Conservation (phyloP, 2,113 vertebrate species). For the Silurus meridionalis region DNA sequence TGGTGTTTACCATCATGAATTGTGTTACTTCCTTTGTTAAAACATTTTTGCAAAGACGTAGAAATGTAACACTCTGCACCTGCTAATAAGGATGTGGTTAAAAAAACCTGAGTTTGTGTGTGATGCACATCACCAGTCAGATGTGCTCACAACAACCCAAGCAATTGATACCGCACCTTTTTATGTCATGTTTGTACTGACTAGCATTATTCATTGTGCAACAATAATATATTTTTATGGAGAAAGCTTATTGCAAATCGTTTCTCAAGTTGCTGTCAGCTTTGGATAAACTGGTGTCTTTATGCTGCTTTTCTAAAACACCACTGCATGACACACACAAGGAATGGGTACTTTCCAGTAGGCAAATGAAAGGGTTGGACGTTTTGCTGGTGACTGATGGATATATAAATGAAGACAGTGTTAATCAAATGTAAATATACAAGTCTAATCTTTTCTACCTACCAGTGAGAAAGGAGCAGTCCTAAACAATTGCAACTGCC, state of each 20-base stretch:
- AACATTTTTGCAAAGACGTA: conserved; percentile 20
- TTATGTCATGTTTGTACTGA: neutral
- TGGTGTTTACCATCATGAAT: neutral
- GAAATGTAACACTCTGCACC: conserved; percentile 37
- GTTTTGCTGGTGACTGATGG: neutral
- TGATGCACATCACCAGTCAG: conserved; percentile 1
- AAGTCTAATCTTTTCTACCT: neutral
- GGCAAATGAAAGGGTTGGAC: neutral
- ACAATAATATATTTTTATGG: neutral
- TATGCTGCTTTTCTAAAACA: conserved; percentile 17
- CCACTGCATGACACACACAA: conserved; percentile 16
- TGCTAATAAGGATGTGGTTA: conserved; percentile 60
- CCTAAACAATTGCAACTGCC: neutral
- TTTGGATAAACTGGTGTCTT: neutral
- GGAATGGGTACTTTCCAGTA: conserved; percentile 16
- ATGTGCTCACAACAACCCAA: neutral
- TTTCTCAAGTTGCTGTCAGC: neutral
- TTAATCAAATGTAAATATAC: neutral
- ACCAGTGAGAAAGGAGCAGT: neutral
- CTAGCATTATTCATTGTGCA: neutral
- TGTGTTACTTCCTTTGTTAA: conserved; percentile 38
- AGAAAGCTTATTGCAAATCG: neutral
- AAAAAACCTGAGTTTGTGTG: neutral
- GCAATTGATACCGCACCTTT: neutral
- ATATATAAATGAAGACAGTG: neutral